A percentile compares a stretch with the other conserved stretches of the same genome.
Evolutionary conservation across 1,140 invertebrate species (phyloP).

Genomic region (Philotrypesis tridentata): DNA sequence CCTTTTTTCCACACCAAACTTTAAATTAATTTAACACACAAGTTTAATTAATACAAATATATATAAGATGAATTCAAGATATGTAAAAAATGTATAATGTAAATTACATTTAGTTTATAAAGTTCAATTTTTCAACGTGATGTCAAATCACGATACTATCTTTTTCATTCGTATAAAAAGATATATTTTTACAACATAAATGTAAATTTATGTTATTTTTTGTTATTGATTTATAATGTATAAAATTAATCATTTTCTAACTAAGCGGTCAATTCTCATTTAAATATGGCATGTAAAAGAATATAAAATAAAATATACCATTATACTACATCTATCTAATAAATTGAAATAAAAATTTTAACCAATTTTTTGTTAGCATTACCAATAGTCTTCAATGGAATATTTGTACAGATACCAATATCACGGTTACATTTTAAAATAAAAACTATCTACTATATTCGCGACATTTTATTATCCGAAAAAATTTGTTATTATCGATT

Average conservation of each 20-base stretch:
- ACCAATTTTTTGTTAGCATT: background rate
- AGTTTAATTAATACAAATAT: background rate
- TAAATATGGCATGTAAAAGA: constrained; percentile 19
- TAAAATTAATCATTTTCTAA: constrained; percentile 11
- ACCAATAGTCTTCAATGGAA: background rate
- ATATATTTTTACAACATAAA: background rate
- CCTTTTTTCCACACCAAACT: background rate
- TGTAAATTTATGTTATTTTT: background rate
- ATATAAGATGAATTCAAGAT: background rate
- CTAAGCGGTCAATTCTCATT: background rate
- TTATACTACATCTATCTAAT: constrained; percentile 29
- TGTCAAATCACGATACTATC: background rate
- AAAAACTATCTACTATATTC: background rate
- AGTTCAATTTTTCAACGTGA: background rate
- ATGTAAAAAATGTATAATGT: background rate
- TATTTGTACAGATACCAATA: constrained; percentile 21
- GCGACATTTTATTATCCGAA: background rate
- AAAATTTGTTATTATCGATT: background rate
- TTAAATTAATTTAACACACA: background rate
- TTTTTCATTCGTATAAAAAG: background rate
- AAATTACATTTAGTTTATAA: background rate
- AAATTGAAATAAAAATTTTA: background rate
- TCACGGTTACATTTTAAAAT: background rate
- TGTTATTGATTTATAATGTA: no score
- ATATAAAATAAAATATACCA: constrained; percentile 15